These are phyloP conservation scores for Drosophila dives DNA, from an alignment of 2,888 invertebrate species.

Conservation along the genomic window DNA sequence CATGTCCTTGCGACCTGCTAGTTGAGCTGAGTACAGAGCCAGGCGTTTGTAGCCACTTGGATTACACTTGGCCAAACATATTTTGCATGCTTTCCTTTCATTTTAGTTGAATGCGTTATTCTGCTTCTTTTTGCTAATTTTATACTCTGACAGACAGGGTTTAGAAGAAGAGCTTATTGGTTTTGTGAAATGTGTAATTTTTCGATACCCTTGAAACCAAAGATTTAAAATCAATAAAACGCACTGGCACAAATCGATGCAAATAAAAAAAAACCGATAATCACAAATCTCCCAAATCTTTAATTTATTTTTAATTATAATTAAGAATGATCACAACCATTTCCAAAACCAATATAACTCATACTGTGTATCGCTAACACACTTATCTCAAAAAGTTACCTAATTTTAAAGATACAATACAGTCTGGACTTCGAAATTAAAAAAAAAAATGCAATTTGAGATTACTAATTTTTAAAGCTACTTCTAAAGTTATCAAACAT, in stretches of 20 bases:
- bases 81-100: conserved; percentile 34
- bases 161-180: not conserved
- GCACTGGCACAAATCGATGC: not conserved
- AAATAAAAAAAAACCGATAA: not conserved
- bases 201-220: not conserved
- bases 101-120: conserved; percentile 30
- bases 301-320: no score
- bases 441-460: not conserved
- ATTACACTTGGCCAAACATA: conserved; percentile 62
- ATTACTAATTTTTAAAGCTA: not conserved
- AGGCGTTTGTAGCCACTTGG: conserved; percentile 55
- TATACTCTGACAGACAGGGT: not conserved
- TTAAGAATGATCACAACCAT: no score
- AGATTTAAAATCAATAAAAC: not conserved
- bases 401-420: no score
- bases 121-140: conserved; percentile 19
- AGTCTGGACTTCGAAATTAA: no score
- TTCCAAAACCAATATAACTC: no score
- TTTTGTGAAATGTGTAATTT: not conserved
- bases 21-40: conserved; percentile 1
- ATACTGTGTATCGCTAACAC: no score
- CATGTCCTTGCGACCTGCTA: conserved; percentile 13
- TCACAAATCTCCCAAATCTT: not conserved
- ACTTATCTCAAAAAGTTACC: no score
- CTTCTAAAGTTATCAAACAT: not conserved